Base-by-base conservation (phyloP, 1,140 invertebrate species). In the Dinothrombium tinctorium region DNA sequence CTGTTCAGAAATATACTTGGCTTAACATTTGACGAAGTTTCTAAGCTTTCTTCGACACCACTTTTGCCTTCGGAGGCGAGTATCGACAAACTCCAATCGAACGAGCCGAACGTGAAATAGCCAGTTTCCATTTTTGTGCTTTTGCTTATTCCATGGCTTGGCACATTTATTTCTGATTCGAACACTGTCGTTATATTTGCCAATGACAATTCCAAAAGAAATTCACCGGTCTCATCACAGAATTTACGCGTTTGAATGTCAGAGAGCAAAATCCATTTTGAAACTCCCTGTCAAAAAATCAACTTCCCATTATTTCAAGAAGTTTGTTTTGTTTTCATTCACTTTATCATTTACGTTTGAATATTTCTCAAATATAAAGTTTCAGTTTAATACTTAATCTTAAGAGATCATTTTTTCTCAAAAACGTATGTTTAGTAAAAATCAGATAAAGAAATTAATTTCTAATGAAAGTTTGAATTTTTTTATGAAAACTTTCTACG, bases 1-100 rank as follows among this genome's bases (percentile, higher is more conserved):
- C 78, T 63, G 47, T 74, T 70, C 15, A 83, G 62, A 24, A 50
- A 45, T n/a, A n/a, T n/a, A n/a, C n/a, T n/a, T n/a, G n/a, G n/a
- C n/a, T n/a, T n/a, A 14, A 53, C 49, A 32, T 43, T 22, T 31
- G 31, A 11, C 28, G 8, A 3, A 8, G 2, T 20, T 32, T n/a
- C 9, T 14, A 4, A 6, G 6, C 14, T 32, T 20, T n/a, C 28
- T 36, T 26, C 12, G 11, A 9, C 7, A 9, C 24, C 19, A 26
- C 7, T 33, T 7, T 39, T n/a, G 19, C 26, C 12, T 33, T 33
- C 28, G 20, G 40, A 62, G 0, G 74, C 75, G 49, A 69, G 74
- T 9, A 79, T 65, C 0, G 71, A 67, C 6, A 83, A 58, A 47
- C 76, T 78, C 80, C 80, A 86, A 49, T 84, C 79, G 53, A 77